These are phyloP conservation scores for Operophtera brumata DNA, from an alignment of 2,888 invertebrate genomes.

Conservation along the genomic window DNA sequence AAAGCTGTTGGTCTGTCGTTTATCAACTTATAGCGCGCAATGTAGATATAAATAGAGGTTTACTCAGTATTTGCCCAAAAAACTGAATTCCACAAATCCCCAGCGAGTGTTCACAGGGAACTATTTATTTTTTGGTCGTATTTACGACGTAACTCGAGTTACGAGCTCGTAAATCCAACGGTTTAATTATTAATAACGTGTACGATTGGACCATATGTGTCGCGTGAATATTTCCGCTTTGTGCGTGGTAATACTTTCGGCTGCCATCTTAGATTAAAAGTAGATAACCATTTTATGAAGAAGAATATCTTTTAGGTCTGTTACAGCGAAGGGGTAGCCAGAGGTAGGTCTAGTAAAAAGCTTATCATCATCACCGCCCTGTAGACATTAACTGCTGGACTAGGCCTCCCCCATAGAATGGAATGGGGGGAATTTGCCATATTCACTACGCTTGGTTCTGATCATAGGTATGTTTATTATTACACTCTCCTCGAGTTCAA, in stretches of 20 bases:
- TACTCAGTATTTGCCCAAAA: conserved; percentile 10
- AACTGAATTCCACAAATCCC: conserved; percentile 25
- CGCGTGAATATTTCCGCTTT: conserved; percentile 29
- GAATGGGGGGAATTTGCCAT: too few species aligned
- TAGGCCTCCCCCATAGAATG: too few species aligned
- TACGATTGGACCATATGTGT: conserved; percentile 40
- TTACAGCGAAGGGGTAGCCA: too few species aligned
- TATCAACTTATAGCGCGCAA: too few species aligned
- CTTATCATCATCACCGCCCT: too few species aligned
- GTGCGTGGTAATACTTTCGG: not conserved
- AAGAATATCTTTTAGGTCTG: too few species aligned
- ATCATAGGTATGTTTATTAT: too few species aligned
- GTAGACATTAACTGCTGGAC: too few species aligned
- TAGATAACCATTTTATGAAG: not conserved
- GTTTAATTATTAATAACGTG: conserved; percentile 49
- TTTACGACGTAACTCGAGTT: conserved; percentile 39
- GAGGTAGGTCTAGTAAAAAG: too few species aligned
- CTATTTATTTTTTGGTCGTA: conserved; percentile 35
- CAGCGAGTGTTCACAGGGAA: conserved; percentile 27
- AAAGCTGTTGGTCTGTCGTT: too few species aligned
- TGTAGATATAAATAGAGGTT: not conserved
- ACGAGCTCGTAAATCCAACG: conserved; percentile 42
- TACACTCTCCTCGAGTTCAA: too few species aligned
- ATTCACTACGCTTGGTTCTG: too few species aligned
- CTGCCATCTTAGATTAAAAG: conserved; percentile 4